Conservation (phyloP, 2,113 vertebrate species). For the Sylvicapra grimmia region DNA sequence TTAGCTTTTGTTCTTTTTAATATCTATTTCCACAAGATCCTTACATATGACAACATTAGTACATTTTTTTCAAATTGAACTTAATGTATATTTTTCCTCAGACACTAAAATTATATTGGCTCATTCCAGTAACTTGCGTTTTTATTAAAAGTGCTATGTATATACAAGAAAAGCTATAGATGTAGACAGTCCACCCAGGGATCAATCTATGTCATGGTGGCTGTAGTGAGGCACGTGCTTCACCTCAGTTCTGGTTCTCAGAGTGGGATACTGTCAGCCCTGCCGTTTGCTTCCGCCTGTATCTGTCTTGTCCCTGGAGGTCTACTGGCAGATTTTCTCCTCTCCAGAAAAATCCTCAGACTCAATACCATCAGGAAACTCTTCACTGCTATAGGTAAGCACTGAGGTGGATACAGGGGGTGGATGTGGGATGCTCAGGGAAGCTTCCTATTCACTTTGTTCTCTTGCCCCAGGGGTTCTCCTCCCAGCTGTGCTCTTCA, state of each 20-base stretch:
- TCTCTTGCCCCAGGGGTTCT: constrained; percentile 28
- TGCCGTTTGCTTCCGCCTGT: constrained; percentile 68
- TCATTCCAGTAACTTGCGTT: not conserved
- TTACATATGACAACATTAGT: not conserved
- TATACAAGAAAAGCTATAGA: not conserved
- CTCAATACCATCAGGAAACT: constrained; percentile 81
- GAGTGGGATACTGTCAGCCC: constrained; percentile 54
- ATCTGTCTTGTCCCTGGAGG: constrained; percentile 72
- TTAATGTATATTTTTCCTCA: not conserved
- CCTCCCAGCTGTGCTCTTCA: not conserved
- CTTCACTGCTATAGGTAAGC: constrained; percentile 81
- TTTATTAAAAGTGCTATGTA: not conserved
- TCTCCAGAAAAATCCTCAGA: constrained; percentile 77
- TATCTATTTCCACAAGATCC: not conserved
- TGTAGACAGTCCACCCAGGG: rapidly evolving
- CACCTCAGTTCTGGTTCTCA: not conserved
- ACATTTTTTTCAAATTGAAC: not conserved
- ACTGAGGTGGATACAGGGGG: rapidly evolving
- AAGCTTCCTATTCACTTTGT: not conserved
- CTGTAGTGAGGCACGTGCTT: not conserved
- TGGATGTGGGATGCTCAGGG: not conserved
- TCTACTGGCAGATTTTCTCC: constrained; percentile 79
- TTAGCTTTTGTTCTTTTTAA: not conserved
- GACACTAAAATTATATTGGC: not conserved
- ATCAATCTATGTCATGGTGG: rapidly evolving